These are phyloP conservation scores for Oegoconia quadripuncta DNA, from an alignment of 2,888 invertebrate genomes.

Conservation along the genomic window DNA sequence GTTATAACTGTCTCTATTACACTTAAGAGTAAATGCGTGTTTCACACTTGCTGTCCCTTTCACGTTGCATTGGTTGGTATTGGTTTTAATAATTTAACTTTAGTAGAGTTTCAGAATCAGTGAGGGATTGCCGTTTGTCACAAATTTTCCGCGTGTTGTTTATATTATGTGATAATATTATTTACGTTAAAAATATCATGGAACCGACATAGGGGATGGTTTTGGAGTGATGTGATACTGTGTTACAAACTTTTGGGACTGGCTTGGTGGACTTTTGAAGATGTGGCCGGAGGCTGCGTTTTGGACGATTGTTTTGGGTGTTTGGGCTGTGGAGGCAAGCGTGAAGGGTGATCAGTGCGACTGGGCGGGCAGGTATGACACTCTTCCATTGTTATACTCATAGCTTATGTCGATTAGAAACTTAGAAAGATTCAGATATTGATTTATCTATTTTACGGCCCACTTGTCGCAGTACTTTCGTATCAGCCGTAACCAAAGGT, in stretches of 20 bases:
- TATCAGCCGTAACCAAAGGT: too few species aligned
- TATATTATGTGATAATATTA: constrained; percentile 33
- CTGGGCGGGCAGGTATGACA: constrained; percentile 83
- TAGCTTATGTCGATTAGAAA: not conserved
- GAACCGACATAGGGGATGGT: constrained; percentile 21
- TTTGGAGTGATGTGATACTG: constrained; percentile 42
- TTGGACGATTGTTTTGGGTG: constrained; percentile 64
- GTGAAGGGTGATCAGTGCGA: constrained; percentile 84
- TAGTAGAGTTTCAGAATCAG: constrained; percentile 43
- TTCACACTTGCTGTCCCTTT: constrained; percentile 27
- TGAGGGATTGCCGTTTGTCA: constrained; percentile 27
- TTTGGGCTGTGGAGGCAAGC: constrained; percentile 70
- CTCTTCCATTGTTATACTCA: constrained; percentile 30
- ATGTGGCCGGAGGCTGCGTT: constrained; percentile 52
- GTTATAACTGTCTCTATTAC: constrained; percentile 43
- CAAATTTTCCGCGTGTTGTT: constrained; percentile 37
- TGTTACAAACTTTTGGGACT: constrained; percentile 24
- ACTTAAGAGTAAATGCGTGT: constrained; percentile 14
- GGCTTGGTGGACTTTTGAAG: constrained; percentile 31
- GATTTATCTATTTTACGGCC: too few species aligned
- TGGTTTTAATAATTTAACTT: constrained; percentile 12
- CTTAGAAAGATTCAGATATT: too few species aligned
- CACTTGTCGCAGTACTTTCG: too few species aligned
- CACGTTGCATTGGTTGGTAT: too few species aligned
- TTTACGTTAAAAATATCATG: constrained; percentile 25